phyloP scores from a whole-genome alignment of 2,888 invertebrate species.

The Meteorus colon region DNA sequence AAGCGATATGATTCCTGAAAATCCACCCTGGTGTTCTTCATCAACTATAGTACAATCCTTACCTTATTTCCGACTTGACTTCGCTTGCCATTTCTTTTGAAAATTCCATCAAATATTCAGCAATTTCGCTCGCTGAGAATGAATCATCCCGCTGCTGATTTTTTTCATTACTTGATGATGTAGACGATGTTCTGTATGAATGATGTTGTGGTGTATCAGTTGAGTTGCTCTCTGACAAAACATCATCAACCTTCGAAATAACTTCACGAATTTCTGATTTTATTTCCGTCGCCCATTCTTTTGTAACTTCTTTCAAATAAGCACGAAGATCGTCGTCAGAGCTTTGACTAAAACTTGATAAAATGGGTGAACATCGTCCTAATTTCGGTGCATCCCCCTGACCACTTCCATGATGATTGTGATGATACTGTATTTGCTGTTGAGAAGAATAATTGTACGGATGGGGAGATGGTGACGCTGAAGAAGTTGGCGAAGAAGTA shows the following conservation, averaged over 20 bases:
- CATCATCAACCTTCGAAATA: constrained; percentile 86
- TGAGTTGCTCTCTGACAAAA: constrained; percentile 81
- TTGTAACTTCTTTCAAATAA: constrained; percentile 85
- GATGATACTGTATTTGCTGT: constrained; percentile 38
- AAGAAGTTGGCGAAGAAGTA: constrained; percentile 62
- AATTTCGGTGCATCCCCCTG: constrained; percentile 53
- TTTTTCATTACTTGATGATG: constrained; percentile 56
- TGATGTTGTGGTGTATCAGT: constrained; percentile 70
- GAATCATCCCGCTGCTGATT: constrained; percentile 77
- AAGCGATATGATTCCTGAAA: no score
- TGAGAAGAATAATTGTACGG: constrained; percentile 48
- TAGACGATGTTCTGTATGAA: constrained; percentile 54
- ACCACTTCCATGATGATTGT: constrained; percentile 51
- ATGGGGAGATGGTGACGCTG: constrained; percentile 55
- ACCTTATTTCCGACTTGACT: constrained; percentile 85
- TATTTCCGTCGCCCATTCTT: constrained; percentile 86
- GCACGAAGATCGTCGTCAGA: constrained; percentile 83
- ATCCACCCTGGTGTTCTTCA: no score
- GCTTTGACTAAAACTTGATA: constrained; percentile 63
- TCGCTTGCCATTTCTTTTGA: constrained; percentile 87
- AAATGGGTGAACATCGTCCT: constrained; percentile 67
- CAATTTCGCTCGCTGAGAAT: constrained; percentile 84
- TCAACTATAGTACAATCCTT: constrained; percentile 58
- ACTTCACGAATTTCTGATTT: constrained; percentile 88
- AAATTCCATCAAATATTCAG: constrained; percentile 85